A percentile compares a stretch with the other conserved stretches of the same genome.
Conservation (phyloP, 2,888 invertebrate genomes). For the Cremastobaeus sp. region DNA sequence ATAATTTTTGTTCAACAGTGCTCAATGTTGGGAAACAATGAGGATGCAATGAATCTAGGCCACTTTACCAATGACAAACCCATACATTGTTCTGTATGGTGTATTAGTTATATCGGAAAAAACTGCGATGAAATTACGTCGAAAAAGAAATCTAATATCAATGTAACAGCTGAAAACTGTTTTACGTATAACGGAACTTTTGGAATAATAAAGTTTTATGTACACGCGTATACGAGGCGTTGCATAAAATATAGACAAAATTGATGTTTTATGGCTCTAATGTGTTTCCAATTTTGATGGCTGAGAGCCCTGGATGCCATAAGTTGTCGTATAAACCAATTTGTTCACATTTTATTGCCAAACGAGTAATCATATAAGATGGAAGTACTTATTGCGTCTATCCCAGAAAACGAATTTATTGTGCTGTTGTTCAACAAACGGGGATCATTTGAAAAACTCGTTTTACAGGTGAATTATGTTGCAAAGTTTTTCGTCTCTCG, state of each 20-base stretch:
- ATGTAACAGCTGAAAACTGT: neutral
- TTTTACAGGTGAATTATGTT: too few species aligned
- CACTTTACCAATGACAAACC: too few species aligned
- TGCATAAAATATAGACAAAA: slow-evolving; percentile 26
- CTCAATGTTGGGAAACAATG: too few species aligned
- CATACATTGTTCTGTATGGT: too few species aligned
- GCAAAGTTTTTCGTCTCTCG: neutral
- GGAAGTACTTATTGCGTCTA: neutral
- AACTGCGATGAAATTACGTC: too few species aligned
- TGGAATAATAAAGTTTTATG: slow-evolving; percentile 18
- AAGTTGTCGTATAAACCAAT: slow-evolving; percentile 1
- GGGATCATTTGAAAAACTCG: too few species aligned
- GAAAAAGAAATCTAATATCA: neutral
- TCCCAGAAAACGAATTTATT: neutral
- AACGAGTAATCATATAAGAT: slow-evolving; percentile 1
- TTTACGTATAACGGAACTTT: slow-evolving; percentile 1
- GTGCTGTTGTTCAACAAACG: too few species aligned
- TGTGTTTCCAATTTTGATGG: slow-evolving; percentile 16
- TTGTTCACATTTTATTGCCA: slow-evolving; percentile 9
- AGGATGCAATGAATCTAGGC: too few species aligned
- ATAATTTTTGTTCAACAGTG: too few species aligned
- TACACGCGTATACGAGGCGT: neutral
- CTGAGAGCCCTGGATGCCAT: neutral
- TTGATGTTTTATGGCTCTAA: slow-evolving; percentile 10
- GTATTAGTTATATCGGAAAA: too few species aligned